A percentile compares a stretch with the other conserved stretches of the same genome.
These are phyloP conservation scores for Mycalesis mineus DNA, from an alignment of 2,888 invertebrate genomes.

Conservation along the genomic window DNA sequence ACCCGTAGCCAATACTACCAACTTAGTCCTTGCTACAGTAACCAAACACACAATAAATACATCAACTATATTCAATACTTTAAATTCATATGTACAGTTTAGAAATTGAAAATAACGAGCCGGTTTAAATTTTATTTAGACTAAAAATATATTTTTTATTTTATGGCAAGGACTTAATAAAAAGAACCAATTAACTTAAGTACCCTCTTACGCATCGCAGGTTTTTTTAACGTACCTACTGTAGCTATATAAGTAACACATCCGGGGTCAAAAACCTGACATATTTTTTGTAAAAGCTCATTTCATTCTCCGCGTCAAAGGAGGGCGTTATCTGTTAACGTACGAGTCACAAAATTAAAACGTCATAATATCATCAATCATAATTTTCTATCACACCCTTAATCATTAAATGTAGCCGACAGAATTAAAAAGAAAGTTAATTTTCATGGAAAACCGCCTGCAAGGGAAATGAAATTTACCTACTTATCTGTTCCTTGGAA, in stretches of 20 bases:
- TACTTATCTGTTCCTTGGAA: not conserved
- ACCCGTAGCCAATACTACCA: no score
- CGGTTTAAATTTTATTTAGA: no score
- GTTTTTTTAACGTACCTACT: no score
- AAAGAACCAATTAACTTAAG: no score
- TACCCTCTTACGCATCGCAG: no score
- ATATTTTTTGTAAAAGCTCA: not conserved
- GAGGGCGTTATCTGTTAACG: slow-evolving; percentile 4
- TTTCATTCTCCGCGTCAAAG: slow-evolving; percentile 6
- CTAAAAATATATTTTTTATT: no score
- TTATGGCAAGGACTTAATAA: no score
- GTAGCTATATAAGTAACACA: not conserved
- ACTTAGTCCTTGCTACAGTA: no score
- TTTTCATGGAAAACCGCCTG: not conserved
- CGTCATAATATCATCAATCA: slow-evolving; percentile 15
- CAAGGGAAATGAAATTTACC: not conserved
- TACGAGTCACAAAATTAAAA: slow-evolving; percentile 8
- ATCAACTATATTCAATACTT: no score
- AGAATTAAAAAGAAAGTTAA: slow-evolving; percentile 4
- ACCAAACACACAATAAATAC: no score
- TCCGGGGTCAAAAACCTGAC: slow-evolving; percentile 7
- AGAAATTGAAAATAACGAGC: no score
- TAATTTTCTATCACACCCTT: not conserved
- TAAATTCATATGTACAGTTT: no score
- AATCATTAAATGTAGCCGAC: not conserved